These are phyloP conservation scores for Drosophila robusta DNA, from an alignment of 2,888 invertebrate genomes.

Conservation along the genomic window DNA sequence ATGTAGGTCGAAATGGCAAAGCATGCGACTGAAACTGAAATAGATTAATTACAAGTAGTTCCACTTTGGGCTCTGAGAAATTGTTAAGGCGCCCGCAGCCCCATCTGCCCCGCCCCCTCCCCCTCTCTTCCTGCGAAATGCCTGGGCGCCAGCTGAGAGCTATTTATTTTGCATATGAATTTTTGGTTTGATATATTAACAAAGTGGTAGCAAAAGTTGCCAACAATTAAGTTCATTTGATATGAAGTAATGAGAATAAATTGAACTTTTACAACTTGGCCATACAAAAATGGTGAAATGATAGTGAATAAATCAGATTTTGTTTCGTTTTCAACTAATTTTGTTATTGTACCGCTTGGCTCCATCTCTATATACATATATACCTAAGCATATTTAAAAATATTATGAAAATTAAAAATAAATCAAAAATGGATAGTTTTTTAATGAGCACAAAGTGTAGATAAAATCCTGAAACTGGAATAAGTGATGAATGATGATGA, in stretches of 20 bases:
- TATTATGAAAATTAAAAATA: no score
- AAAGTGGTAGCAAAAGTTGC: constrained; percentile 8
- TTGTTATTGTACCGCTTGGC: no score
- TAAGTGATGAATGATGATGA: no score
- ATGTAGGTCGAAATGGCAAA: constrained; percentile 76
- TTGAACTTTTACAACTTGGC: not conserved
- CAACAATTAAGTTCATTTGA: constrained; percentile 15
- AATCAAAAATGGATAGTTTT: no score
- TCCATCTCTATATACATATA: no score
- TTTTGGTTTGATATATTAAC: constrained; percentile 46
- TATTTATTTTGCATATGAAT: constrained; percentile 54
- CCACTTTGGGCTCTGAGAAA: constrained; percentile 29
- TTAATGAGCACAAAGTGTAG: no score
- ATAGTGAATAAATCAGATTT: not conserved
- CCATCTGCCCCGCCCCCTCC: no score
- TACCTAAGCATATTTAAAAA: no score
- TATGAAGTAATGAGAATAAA: not conserved
- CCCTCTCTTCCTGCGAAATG: not conserved
- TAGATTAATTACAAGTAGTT: constrained; percentile 70
- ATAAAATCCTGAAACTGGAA: no score
- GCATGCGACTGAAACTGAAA: constrained; percentile 74
- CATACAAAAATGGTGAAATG: no score
- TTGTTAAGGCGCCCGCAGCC: constrained; percentile 9
- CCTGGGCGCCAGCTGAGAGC: constrained; percentile 36
- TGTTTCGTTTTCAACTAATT: no score